phyloP scores from a whole-genome alignment of 2,888 invertebrate species.

The Aspidiotus destructor region DNA sequence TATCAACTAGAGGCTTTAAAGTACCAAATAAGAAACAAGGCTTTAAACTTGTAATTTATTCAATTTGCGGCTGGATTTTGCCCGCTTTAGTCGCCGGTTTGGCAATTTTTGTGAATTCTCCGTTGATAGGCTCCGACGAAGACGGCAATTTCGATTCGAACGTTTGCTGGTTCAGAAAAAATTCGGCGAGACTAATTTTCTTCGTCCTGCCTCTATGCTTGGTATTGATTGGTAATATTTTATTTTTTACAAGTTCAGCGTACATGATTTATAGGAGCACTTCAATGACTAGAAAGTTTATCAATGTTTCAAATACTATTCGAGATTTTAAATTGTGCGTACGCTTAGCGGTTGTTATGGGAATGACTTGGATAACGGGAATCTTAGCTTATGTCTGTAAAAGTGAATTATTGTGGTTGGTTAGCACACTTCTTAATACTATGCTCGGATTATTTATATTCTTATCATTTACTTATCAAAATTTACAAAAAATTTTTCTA shows the following conservation, averaged over 20 bases:
- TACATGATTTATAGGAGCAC: constrained; percentile 44
- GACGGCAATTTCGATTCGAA: constrained; percentile 42
- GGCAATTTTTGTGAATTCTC: constrained; percentile 41
- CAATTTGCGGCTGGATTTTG: constrained; percentile 43
- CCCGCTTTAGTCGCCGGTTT: constrained; percentile 42
- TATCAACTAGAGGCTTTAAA: constrained; percentile 45
- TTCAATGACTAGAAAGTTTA: constrained; percentile 39
- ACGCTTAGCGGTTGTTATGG: constrained; percentile 45
- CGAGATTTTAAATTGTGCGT: constrained; percentile 44
- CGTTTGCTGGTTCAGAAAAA: constrained; percentile 47
- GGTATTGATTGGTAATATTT: constrained; percentile 43
- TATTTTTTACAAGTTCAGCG: constrained; percentile 43
- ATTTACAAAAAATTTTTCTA: too few species aligned
- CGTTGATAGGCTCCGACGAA: constrained; percentile 36
- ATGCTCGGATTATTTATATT: constrained; percentile 47
- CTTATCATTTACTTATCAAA: constrained; percentile 45
- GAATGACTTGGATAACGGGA: constrained; percentile 45
- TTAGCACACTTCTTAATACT: constrained; percentile 45
- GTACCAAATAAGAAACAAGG: constrained; percentile 42
- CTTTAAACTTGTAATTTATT: constrained; percentile 43
- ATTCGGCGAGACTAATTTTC: constrained; percentile 45
- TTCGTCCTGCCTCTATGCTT: constrained; percentile 46
- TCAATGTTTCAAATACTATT: constrained; percentile 39
- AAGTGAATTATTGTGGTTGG: constrained; percentile 43
- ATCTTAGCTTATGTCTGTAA: constrained; percentile 44